Conservation (phyloP, 1,140 invertebrate genomes). For the Tenebrio molitor region DNA sequence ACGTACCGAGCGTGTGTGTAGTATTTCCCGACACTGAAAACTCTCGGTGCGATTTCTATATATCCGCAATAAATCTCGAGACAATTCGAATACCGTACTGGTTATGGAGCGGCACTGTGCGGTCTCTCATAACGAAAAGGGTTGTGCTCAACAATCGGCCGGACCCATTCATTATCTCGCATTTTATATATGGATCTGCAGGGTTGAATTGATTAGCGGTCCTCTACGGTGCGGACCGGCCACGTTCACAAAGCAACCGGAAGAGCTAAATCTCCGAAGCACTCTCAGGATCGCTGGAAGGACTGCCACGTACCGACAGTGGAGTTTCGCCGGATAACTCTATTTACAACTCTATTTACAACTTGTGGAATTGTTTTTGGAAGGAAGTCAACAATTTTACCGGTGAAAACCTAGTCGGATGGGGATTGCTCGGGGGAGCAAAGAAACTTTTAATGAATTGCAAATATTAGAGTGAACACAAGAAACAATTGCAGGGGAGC, state of each 20-base stretch:
- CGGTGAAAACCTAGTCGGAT: background rate
- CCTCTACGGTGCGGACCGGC: conserved; percentile 5
- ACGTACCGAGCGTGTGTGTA: conserved; percentile 11
- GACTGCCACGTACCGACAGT: conserved; percentile 16
- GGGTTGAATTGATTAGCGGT: conserved; percentile 22
- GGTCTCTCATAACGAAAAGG: background rate
- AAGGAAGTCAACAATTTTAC: conserved; percentile 41
- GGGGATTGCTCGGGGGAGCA: background rate
- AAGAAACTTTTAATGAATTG: conserved; percentile 16
- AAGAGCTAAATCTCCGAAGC: conserved; percentile 31
- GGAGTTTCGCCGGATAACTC: conserved; percentile 37
- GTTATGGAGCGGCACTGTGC: background rate
- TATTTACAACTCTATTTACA: conserved; percentile 50
- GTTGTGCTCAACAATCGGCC: conserved; percentile 19
- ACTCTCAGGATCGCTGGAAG: conserved; percentile 3
- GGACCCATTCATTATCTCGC: background rate
- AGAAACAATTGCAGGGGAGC: background rate
- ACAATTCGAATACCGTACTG: background rate
- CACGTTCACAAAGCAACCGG: conserved; percentile 20
- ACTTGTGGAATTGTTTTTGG: conserved; percentile 44
- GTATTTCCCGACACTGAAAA: conserved; percentile 15
- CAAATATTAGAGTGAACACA: background rate
- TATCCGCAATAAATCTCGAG: conserved; percentile 4
- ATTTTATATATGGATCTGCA: conserved; percentile 21
- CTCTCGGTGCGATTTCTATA: background rate